Base-by-base conservation (phyloP, 2,888 invertebrate genomes). In the Nemurella pictetii region DNA sequence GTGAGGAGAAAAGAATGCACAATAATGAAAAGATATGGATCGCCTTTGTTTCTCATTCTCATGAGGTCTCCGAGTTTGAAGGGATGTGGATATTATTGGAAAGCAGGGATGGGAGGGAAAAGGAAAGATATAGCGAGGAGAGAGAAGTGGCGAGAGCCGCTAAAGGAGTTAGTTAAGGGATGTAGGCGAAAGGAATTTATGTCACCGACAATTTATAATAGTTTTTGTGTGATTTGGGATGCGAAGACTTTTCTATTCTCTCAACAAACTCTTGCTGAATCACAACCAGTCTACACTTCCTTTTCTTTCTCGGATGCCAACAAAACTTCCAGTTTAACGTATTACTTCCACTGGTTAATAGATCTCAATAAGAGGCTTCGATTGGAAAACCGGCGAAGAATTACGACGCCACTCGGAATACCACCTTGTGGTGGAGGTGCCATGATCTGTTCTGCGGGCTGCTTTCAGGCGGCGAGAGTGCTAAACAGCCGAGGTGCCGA, bases 161-260 rank as follows among this genome's bases (percentile, higher is more conserved):
- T 35, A 81, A 81, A 5, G 81, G 81, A 81, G 81, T 81, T 81
- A 81, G 81, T 81, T 81, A 81, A 36, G 36, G 35, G 81, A 81
- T 81, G 35, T 35, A 36, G 36, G 25, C 81, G 25, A 35, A 35
- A 55, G 55, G 81, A 81, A 81, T 36, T 81, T 81, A 81, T 81
- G 81, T 81, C 81, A 35, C 36, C 30, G 81, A 36, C 81, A 81
- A 81, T 81, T 36, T 81, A 81, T 81, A 81, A 81, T 36, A 81
- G 81, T 81, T 81, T 80, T 80, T 80, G 80, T 80, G 32, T 80
- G 80, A 80, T 80, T 80, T 81, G 3, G 32, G 80, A n/a, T 0
- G 9, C 29, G 30, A 80, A 29, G 4, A 5, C 80, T 80, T 80
- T 80, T 80, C 29, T 80, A 28, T 80, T 32, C 30, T 30, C 80